A percentile compares a stretch with the other conserved stretches of the same genome.
Evolutionary conservation across 2,797 vertebrate genomes (phyloP).

Genomic region (Masticophis lateralis): DNA sequence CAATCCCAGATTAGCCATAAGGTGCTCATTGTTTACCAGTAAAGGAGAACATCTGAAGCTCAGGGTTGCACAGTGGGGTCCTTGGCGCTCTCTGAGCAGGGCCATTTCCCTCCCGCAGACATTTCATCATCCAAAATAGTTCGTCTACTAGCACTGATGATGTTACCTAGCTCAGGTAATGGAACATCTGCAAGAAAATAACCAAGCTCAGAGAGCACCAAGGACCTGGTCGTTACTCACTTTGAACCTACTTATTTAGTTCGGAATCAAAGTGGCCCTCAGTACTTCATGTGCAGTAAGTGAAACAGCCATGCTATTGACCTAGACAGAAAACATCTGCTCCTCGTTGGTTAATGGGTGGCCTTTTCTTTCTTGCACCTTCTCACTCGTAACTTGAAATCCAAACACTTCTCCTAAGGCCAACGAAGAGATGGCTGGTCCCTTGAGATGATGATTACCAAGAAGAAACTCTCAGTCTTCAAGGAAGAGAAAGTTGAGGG

Average conservation of each 20-base stretch:
- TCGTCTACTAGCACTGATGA: neutral
- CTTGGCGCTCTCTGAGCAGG: neutral
- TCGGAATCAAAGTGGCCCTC: neutral
- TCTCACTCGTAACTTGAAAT: neutral
- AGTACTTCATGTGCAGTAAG: no score
- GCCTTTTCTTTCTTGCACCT: neutral
- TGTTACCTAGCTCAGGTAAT: neutral
- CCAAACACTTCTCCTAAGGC: neutral
- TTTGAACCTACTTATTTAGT: neutral
- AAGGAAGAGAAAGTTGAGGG: neutral
- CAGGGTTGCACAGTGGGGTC: neutral
- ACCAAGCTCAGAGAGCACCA: neutral
- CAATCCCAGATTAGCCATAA: conserved; percentile 44
- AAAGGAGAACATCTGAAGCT: neutral
- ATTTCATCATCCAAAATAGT: neutral
- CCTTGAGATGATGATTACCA: neutral
- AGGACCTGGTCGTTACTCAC: accelerated
- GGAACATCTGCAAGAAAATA: neutral
- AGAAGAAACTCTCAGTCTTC: neutral
- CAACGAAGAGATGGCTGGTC: neutral
- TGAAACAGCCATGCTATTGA: neutral
- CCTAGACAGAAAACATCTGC: neutral
- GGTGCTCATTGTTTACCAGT: neutral
- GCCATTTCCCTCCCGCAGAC: accelerated
- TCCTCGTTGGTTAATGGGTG: neutral